Evolutionary conservation across 2,888 invertebrate genomes (phyloP).

Genomic region (Trypoxylon attenuatum): DNA sequence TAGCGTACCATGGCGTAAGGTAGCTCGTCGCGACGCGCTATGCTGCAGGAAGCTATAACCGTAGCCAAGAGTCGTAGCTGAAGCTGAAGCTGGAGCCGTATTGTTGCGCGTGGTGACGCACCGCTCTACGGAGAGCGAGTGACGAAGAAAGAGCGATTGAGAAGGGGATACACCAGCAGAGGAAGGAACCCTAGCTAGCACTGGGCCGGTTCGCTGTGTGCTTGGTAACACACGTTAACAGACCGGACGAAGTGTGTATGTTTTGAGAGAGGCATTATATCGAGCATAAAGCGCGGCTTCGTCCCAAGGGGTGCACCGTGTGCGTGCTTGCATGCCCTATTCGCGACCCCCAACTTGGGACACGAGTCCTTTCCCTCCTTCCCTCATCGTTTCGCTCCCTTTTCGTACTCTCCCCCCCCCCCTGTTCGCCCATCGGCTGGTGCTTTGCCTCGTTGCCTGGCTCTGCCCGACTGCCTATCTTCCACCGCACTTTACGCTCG

Average conservation of each 20-base stretch:
- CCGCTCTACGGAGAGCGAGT: neutral
- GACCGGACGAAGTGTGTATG: slow-evolving; percentile 71
- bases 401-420: slow-evolving; percentile 19
- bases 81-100: too few species aligned
- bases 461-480: slow-evolving; percentile 38
- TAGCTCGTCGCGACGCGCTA: slow-evolving; percentile 22
- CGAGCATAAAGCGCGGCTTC: slow-evolving; percentile 74
- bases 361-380: slow-evolving; percentile 46
- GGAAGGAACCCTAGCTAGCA: slow-evolving; percentile 20
- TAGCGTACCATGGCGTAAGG: too few species aligned
- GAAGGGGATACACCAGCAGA: neutral
- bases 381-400: slow-evolving; percentile 39
- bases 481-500: slow-evolving; percentile 27
- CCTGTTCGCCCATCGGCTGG: too few species aligned
- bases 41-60: slow-evolving; percentile 17
- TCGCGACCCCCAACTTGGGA: slow-evolving; percentile 55
- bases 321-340: slow-evolving; percentile 67
- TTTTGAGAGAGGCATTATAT: slow-evolving; percentile 75
- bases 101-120: too few species aligned
- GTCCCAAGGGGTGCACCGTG: slow-evolving; percentile 70
- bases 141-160: neutral
- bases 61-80: too few species aligned
- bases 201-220: slow-evolving; percentile 22
- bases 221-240: slow-evolving; percentile 52
- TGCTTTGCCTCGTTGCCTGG: too few species aligned